A percentile compares a stretch with the other conserved stretches of the same genome.
phyloP scores from a whole-genome alignment of 2,113 vertebrate genomes.

The Calonectris borealis region DNA sequence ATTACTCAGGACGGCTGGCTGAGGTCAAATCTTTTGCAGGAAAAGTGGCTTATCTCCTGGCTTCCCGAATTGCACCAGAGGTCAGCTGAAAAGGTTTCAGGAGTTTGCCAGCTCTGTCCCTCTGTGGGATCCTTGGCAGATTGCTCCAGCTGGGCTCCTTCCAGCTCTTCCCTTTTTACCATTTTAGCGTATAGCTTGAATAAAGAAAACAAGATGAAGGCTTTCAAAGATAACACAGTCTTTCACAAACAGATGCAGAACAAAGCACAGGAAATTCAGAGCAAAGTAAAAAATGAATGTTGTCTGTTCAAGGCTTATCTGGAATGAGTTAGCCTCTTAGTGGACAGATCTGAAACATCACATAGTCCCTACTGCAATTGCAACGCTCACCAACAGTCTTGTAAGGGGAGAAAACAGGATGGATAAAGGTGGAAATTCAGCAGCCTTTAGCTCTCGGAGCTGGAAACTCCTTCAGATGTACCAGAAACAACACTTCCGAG shows the following conservation, averaged over 20 bases:
- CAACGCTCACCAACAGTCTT: neutral
- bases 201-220: slow-evolving; percentile 57
- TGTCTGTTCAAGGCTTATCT: slow-evolving; percentile 52
- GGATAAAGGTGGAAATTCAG: neutral
- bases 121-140: slow-evolving; percentile 38
- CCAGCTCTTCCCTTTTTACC: slow-evolving; percentile 57
- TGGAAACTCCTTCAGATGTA: neutral
- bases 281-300: slow-evolving; percentile 49
- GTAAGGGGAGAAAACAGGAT: neutral
- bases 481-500: neutral
- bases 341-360: slow-evolving; percentile 51
- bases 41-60: slow-evolving; percentile 14
- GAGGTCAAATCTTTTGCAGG: neutral
- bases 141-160: slow-evolving; percentile 65
- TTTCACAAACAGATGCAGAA: slow-evolving; percentile 61
- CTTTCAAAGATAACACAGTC: slow-evolving; percentile 19
- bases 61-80: slow-evolving; percentile 17
- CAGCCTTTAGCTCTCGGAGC: neutral
- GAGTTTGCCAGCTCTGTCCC: slow-evolving; percentile 50
- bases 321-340: slow-evolving; percentile 52
- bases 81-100: slow-evolving; percentile 36
- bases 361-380: neutral
- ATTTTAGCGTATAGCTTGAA: slow-evolving; percentile 23
- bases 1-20: neutral
- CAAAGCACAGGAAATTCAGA: slow-evolving; percentile 67